Base-by-base conservation (phyloP, 1,140 invertebrate genomes). In the Plectrocnemia conspersa region DNA sequence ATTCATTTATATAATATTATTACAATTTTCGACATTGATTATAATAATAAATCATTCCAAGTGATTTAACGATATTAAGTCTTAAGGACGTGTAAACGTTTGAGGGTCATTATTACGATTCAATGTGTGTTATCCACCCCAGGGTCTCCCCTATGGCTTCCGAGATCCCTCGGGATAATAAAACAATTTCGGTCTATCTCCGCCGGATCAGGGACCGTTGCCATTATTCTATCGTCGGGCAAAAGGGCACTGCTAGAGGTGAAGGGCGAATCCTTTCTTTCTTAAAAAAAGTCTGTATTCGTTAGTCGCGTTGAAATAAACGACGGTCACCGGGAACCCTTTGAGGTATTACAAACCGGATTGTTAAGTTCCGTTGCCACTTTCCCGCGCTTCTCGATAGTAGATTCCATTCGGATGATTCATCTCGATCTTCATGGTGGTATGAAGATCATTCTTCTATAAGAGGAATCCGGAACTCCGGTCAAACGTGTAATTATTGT, bases 391-490 rank as follows among this genome's bases (percentile, higher is more conserved):
- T n/a, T 29, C 29, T 9, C 33, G 24, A 3, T 22, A 13, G 33
- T 48, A 22, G 27, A 50, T 50, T 9, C 33, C 33, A 24, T 13
- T 24, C 9, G 47, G 32, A 50, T 50, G 47, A 50, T 50, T 50
- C 47, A 50, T n/a, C n/a, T n/a, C 35, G 29, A 23, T 32, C 33
- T 33, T 35, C 22, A 23, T 19, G 47, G 33, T 32, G 47, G 47
- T 6, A 10, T 9, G 19, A 21, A 50, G 33, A 24, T 23, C 36
- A n/a, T n/a, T n/a, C n/a, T n/a, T 50, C 23, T 38, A 29, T 22
- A 16, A 13, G 21, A 50, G 47, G 47, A 50, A 50, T 50, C 47
- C 47, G 47, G 47, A 50, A 50, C 47, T 50, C 47, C 19, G 24
- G 47, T 38, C 10, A 24, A n/a, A 36, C 25, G 33, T 50, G 47